phyloP scores from a whole-genome alignment of 2,888 invertebrate species.

The Charanyca ferruginea region DNA sequence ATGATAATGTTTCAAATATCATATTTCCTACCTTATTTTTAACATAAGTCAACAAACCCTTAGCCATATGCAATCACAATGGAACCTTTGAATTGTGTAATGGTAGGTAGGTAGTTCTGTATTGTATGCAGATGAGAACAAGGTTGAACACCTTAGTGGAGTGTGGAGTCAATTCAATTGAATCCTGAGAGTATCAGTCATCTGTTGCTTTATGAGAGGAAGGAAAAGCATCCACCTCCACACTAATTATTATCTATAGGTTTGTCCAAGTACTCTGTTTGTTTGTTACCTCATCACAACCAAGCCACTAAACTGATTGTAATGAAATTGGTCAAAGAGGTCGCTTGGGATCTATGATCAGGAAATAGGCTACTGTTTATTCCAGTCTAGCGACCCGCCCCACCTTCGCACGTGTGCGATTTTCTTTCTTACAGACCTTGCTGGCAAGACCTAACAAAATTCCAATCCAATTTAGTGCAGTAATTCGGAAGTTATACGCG shows the following conservation, averaged over 20 bases:
- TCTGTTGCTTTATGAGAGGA: slow-evolving; percentile 2
- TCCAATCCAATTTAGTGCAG: too few species aligned
- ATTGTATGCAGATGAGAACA: slow-evolving; percentile 61
- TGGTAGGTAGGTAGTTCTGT: slow-evolving; percentile 13
- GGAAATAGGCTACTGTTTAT: too few species aligned
- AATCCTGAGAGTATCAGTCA: slow-evolving; percentile 5
- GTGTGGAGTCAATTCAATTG: slow-evolving; percentile 8
- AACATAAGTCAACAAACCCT: slow-evolving; percentile 45
- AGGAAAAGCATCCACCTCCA: background rate
- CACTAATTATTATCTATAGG: background rate
- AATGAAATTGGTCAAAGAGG: too few species aligned
- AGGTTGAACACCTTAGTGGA: slow-evolving; percentile 41
- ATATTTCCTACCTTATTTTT: background rate
- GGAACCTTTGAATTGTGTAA: slow-evolving; percentile 32
- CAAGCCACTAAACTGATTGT: too few species aligned
- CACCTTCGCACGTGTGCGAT: too few species aligned
- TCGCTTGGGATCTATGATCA: too few species aligned
- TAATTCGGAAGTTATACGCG: too few species aligned
- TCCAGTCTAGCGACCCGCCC: too few species aligned
- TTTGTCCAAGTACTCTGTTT: background rate
- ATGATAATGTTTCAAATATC: background rate
- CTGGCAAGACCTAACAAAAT: too few species aligned
- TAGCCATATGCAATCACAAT: slow-evolving; percentile 34
- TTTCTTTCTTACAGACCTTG: too few species aligned
- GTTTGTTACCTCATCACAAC: background rate